phyloP scores from a whole-genome alignment of 2,888 invertebrate genomes.

The Apotomis turbidana region DNA sequence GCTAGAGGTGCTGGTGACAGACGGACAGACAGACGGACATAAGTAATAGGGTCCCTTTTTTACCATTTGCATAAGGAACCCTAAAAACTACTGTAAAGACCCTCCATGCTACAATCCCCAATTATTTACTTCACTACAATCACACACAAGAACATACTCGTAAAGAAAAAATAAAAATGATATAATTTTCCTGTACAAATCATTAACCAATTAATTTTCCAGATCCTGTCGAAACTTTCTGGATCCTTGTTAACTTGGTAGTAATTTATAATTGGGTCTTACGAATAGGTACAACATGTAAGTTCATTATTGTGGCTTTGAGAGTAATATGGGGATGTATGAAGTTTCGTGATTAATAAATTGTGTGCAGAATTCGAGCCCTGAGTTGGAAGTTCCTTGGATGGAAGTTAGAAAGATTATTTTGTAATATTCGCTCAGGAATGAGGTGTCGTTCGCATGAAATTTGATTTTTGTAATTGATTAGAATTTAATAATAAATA shows the following conservation, averaged over 20 bases:
- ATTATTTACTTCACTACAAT: too few species aligned
- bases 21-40: too few species aligned
- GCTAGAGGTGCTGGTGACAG: too few species aligned
- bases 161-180: too few species aligned
- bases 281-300: conserved; percentile 24
- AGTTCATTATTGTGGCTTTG: conserved; percentile 14
- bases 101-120: too few species aligned
- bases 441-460: too few species aligned
- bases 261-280: conserved; percentile 27
- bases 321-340: conserved; percentile 6
- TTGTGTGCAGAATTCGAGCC: conserved; percentile 14
- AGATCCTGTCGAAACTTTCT: conserved; percentile 2
- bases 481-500: too few species aligned
- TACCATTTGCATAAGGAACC: too few species aligned
- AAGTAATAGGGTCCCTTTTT: too few species aligned
- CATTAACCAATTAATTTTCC: conserved; percentile 18
- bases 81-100: too few species aligned
- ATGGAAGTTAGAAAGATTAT: not conserved
- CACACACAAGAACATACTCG: too few species aligned
- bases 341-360: conserved; percentile 31
- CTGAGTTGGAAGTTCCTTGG: conserved; percentile 1
- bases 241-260: conserved; percentile 16
- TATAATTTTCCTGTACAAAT: not conserved
- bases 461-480: too few species aligned
- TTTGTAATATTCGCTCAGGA: not conserved